Evolutionary conservation across 2,797 vertebrate genomes (phyloP), one percentile per base, ranked within the genome.

Genomic region (Coregonus sp.): DNA sequence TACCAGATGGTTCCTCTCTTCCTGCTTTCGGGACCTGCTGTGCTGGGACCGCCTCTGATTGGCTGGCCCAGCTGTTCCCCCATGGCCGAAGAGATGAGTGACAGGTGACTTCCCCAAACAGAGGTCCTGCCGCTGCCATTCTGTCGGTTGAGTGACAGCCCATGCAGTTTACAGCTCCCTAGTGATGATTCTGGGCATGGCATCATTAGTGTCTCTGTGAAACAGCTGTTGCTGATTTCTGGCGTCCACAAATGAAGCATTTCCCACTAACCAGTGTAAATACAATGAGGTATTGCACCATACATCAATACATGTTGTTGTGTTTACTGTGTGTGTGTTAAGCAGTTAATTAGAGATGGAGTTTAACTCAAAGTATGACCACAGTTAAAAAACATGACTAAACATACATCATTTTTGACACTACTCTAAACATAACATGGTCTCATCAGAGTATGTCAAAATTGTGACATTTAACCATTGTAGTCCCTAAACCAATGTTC

Each of bases 1-100:
- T 85, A 93, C 92, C 93, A 95, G 92, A 94, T 95, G 93, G 93
- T 75, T 84, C 80, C 85, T 88, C 80, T 80, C 90, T 93, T 94
- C 91, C 91, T 94, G 91, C 88, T 94, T 87, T 85, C 79, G 66
- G 88, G 76, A 12, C 90, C 90, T 89, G 90, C 93, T 94, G 92
- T 89, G 90, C 90, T 85, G 92, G 90, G 92, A 91, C 89, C 77
- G 20, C 73, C 85, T 89, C 89, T 86, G 86, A 93, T 94, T 94
- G 93, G 93, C 83, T 80, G 72, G 84, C 80, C 80, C 90, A 91
- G 85, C 88, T 90, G 89, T 87, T 89, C 52, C 82, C 66, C 87
- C 87, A 5, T 88, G 77, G 81, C 80, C 75, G 59, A 63, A 6
- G 66, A 76, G 47, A 52, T 94, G 94, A 94, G 85, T 94, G 94